Percentiles rank a stretch among this genome's conserved stretches.
Evolutionary conservation across 2,113 vertebrate species (phyloP).

Genomic region (Struthidea cinerea): DNA sequence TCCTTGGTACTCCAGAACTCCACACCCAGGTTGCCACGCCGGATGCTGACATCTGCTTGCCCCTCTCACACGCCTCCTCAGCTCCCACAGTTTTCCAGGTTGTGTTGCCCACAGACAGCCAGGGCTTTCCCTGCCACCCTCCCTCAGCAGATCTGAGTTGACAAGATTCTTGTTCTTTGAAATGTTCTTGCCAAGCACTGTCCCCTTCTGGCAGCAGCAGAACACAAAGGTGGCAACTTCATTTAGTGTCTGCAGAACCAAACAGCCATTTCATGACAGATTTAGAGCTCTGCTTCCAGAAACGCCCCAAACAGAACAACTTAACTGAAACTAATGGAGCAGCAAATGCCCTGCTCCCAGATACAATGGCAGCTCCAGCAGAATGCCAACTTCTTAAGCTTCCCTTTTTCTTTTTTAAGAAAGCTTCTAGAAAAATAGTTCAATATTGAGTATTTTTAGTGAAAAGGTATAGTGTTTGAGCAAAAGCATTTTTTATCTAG

Average conservation of each 20-base stretch:
- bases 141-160: not conserved
- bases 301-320: not conserved
- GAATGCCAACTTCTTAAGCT: not conserved
- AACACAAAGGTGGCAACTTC: not conserved
- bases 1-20: not conserved
- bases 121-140: not conserved
- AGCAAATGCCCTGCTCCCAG: not conserved
- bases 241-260: not conserved
- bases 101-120: not conserved
- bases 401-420: not conserved
- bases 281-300: not conserved
- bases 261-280: not conserved
- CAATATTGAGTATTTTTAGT: not conserved
- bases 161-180: not conserved
- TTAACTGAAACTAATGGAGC: not conserved
- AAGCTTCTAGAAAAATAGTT: not conserved
- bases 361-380: not conserved
- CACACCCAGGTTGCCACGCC: accelerated
- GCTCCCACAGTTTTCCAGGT: not conserved
- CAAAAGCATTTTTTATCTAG: not conserved
- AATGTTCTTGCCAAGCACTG: not conserved
- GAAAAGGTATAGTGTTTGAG: not conserved
- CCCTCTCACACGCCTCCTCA: not conserved
- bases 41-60: accelerated
- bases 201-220: conserved; percentile 17